Base-by-base conservation (phyloP, 1,140 invertebrate genomes). In the Drosophila rufa region DNA sequence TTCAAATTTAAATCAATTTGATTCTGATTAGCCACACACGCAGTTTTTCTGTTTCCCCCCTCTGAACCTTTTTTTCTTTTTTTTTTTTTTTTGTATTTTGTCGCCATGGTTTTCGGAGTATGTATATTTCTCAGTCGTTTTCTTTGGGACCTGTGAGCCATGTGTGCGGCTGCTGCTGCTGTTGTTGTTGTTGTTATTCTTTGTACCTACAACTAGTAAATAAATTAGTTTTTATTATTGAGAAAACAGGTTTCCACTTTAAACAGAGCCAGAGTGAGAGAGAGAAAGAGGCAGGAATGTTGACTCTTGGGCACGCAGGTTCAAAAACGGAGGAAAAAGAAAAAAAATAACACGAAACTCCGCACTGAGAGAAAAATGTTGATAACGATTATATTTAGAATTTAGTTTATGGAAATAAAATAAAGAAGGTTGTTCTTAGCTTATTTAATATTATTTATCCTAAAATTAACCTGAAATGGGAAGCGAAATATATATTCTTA, bases 151-250 rank as follows among this genome's bases (percentile, higher is more conserved):
- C 33, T 43, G 30, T 33, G 53, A 40, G 53, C 53, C 53, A 56
- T 56, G 38, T 56, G 53, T 56, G 53, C 19, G 19, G 27, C 9
- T 51, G 46, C 27, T 62, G 22, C 12, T 43, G 48, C 15, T 50
- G 57, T 71, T 56, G 25, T 47, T 75, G 25, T 47, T 75, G 64
- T 22, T 80, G 58, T 75, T 85, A 50, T 80, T 73, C 71, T 77
- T 83, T 86, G 83, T 87, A 80, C 83, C 83, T 83, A 87, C 83
- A 89, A 66, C 84, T 87, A 89, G 84, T 87, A 89, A 87, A 87
- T 89, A 87, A 87, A 87, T 87, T 87, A 87, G 84, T 87, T 89
- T 87, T 87, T 87, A 89, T 87, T 87, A 89, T 87, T 84, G 84
- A 58, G 77, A 84, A 69, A 77, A 87, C 84, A 89, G 84, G 84